A percentile compares a stretch with the other conserved stretches of the same genome.
Evolutionary conservation across 2,888 invertebrate genomes (phyloP).

Genomic region (Pecten maximus): DNA sequence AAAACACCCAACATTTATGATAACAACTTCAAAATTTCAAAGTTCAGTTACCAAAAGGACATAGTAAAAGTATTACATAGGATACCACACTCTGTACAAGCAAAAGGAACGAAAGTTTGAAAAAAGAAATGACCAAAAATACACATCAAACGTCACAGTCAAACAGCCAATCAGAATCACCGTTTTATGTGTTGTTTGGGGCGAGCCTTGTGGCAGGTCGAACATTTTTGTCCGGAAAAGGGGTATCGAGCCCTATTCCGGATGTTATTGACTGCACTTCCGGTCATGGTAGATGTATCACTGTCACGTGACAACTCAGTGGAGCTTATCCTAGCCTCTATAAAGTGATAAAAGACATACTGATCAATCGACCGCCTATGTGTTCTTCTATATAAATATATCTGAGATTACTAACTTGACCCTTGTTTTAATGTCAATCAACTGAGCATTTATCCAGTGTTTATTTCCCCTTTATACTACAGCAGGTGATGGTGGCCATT

Average conservation of each 20-base stretch:
- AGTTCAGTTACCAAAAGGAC: slow-evolving; percentile 31
- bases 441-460: too few relatives aligned
- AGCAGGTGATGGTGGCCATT: not conserved
- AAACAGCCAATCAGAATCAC: slow-evolving; percentile 51
- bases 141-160: slow-evolving; percentile 57
- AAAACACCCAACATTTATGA: slow-evolving; percentile 26
- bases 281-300: slow-evolving; percentile 8
- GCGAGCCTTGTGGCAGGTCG: slow-evolving; percentile 31
- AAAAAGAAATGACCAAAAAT: slow-evolving; percentile 58
- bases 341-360: slow-evolving; percentile 17
- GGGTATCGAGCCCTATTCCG: slow-evolving; percentile 27
- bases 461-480: not conserved
- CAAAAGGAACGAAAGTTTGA: slow-evolving; percentile 58
- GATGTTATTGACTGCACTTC: slow-evolving; percentile 30
- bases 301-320: slow-evolving; percentile 1
- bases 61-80: slow-evolving; percentile 12
- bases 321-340: slow-evolving; percentile 13
- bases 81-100: slow-evolving; percentile 46
- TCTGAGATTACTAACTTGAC: not conserved
- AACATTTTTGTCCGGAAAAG: slow-evolving; percentile 30
- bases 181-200: slow-evolving; percentile 35
- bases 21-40: slow-evolving; percentile 30
- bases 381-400: not conserved
- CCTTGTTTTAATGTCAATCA: not conserved
- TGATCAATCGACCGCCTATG: not conserved